These are phyloP conservation scores for Sanderia malayensis DNA, from an alignment of 30 jellyfish, hydroid and myxozoan genomes.

Conservation along the genomic window DNA sequence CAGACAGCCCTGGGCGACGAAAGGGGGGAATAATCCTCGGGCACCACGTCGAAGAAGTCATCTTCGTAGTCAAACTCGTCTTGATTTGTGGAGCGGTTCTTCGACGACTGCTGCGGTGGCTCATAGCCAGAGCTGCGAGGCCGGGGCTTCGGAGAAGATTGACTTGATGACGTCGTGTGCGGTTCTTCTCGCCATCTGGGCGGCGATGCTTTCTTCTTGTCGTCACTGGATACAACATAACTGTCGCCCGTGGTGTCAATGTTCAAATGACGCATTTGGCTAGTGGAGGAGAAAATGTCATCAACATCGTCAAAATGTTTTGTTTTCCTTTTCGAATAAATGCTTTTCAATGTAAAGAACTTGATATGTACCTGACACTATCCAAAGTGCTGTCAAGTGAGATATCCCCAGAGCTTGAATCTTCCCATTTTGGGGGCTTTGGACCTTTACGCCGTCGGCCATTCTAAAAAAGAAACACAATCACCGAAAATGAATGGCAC, in stretches of 20 bases:
- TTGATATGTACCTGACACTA: conserved; percentile 24
- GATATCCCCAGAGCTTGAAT: conserved; percentile 34
- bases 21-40: conserved; percentile 62
- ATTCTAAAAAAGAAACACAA: too few species aligned
- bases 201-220: background rate
- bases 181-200: background rate
- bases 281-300: conserved; percentile 10
- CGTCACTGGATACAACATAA: conserved; percentile 16
- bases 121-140: conserved; percentile 54
- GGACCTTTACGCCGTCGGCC: background rate
- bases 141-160: too few species aligned
- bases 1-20: conserved; percentile 71
- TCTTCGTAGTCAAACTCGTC: conserved; percentile 61
- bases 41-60: conserved; percentile 59
- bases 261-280: conserved; percentile 49
- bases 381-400: conserved; percentile 56
- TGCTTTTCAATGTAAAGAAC: background rate
- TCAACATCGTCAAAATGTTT: too few species aligned
- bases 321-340: too few species aligned
- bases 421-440: conserved; percentile 21
- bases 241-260: conserved; percentile 33
- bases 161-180: background rate
- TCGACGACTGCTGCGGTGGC: too few species aligned
- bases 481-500: too few species aligned
- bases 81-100: too few species aligned